Evolutionary conservation across 1,140 invertebrate genomes (phyloP), one percentile per base, ranked within the genome.

Genomic region (Lordiphosa mommai): DNA sequence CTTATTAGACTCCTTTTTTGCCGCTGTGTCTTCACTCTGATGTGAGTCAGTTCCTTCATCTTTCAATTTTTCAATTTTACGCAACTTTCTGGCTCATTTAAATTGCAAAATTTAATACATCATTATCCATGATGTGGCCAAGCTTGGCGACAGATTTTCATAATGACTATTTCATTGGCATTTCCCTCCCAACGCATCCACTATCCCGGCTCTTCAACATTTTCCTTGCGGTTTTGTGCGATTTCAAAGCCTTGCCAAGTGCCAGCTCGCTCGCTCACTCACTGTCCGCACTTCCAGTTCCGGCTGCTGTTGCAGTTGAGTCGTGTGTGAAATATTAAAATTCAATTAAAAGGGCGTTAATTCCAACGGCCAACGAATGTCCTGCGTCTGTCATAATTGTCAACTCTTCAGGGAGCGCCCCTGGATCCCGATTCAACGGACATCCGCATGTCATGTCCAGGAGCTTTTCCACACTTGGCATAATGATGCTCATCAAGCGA

Each of bases 341-440:
- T 87, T 87, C 84, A 87, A 87, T 87, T 87, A 87, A 87, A 87
- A 87, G 84, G 72, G 73, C 84, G 84, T 87, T 87, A 87, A 87
- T 87, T 82, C 68, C 66, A 72, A 76, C 69, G 63, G 76, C 44
- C 51, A 57, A 66, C 70, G 65, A 63, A 67, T 59, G 71, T 46
- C 58, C 72, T 61, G 72, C 46, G 57, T 55, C 67, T 82, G 79
- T 84, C 77, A 85, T 65, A 85, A 84, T 85, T 84, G 77, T 84
- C 77, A 82, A 77, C 79, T 71, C 72, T 52, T 71, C 12, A 48
- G 65, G 51, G 48, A 4, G 5, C 6, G 6, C 4, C 17, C 17
- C 52, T 10, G 33, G 14, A 40, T 14, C 17, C 50, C 34, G 65
- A 50, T 49, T 44, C 29, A 58, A 53, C 33, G 67, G 58, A 77